Percentiles rank a stretch among this genome's conserved stretches.
phyloP scores from a whole-genome alignment of 2,888 invertebrate species.

The Tortrix viridana region DNA sequence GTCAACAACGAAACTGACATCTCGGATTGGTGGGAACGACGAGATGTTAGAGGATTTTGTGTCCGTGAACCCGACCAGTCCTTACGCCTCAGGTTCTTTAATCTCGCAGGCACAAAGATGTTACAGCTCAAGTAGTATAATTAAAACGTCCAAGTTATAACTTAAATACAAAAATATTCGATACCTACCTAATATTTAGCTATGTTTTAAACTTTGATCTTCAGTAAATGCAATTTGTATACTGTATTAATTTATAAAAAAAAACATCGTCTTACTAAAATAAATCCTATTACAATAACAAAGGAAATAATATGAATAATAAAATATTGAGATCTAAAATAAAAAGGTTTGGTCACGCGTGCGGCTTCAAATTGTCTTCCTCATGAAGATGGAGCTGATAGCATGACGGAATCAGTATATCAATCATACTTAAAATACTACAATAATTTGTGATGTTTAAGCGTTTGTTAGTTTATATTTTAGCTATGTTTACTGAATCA shows the following conservation, averaged over 20 bases:
- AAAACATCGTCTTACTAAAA: too few species aligned
- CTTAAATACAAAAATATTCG: too few species aligned
- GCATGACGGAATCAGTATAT: slow-evolving; percentile 13
- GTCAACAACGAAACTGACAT: slow-evolving; percentile 24
- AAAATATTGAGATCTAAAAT: slow-evolving; percentile 18
- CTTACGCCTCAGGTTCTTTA: background rate
- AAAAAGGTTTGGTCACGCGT: slow-evolving; percentile 28
- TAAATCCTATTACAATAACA: background rate
- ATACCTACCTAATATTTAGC: too few species aligned
- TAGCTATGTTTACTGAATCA: background rate
- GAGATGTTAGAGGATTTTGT: background rate
- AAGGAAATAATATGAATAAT: slow-evolving; percentile 7
- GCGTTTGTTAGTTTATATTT: background rate
- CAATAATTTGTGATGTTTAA: background rate
- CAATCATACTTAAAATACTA: slow-evolving; percentile 17
- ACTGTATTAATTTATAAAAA: too few species aligned
- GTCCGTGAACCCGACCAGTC: slow-evolving; percentile 13
- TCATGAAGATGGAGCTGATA: slow-evolving; percentile 24
- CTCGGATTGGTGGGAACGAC: slow-evolving; percentile 19
- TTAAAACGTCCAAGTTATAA: background rate
- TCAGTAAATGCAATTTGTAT: too few species aligned
- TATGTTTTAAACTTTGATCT: too few species aligned
- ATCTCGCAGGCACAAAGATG: background rate
- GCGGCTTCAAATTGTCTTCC: slow-evolving; percentile 24
- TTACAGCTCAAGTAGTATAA: background rate